Evolutionary conservation across 30 jellyfish, hydroid and myxozoan species (phyloP), one percentile per base, ranked within the genome.

Genomic region (Phacellophora camtschatica): DNA sequence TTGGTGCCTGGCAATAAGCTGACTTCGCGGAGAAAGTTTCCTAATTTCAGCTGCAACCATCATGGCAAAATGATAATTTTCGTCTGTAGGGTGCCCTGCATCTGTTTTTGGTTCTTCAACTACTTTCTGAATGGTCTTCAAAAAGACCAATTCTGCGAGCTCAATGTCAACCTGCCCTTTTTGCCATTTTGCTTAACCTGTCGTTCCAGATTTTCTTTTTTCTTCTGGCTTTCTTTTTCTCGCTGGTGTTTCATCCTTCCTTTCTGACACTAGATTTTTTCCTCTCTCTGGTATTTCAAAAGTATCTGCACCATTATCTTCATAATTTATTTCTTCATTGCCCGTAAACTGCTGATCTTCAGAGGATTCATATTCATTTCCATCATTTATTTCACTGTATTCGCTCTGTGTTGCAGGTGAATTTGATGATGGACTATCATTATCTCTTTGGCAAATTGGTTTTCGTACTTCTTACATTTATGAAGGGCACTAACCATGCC

Each of bases 401-500:
- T 50, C 18, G 43, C 35, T 1, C 18, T 19, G 22, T 1, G 19
- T 33, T 13, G 12, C 43, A 42, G n/a, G n/a, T n/a, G n/a, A n/a
- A n/a, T n/a, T n/a, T n/a, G n/a, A n/a, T n/a, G n/a, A n/a, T n/a
- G n/a, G n/a, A n/a, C n/a, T n/a, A n/a, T n/a, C n/a, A n/a, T n/a
- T n/a, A n/a, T n/a, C n/a, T n/a, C n/a, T n/a, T n/a, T n/a, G 43
- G 68, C 11, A 39, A 35, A 27, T 23, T 36, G 25, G 87, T 19
- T 55, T 58, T 61, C 6, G 81, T 28, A 10, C 81, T 29, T 28
- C 90, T 61, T 20, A 28, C 42, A 16, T 35, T 35, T 19, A 77
- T 77, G 80, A 2, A 31, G 20, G 90, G 90, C 8, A 43, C 42
- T 49, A 77, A 43, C 90, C 90, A 77, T 20, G 82, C 30, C 72